A percentile compares a stretch with the other conserved stretches of the same genome.
Conservation (phyloP, 2,888 invertebrate species). For the Drepanosiphum platanoidis region DNA sequence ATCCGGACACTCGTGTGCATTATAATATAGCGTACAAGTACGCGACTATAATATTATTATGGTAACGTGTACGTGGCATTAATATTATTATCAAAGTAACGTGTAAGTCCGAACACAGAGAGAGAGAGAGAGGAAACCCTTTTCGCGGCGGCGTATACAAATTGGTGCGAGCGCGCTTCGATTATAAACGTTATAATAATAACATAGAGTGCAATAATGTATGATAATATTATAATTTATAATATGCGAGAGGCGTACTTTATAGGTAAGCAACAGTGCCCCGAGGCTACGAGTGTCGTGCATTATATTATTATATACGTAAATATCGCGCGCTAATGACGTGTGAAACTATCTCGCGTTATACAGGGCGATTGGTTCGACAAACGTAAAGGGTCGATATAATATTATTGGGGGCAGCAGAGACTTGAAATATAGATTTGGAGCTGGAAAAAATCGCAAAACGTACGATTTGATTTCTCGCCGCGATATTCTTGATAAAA, state of each 20-base stretch:
- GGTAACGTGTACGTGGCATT: neutral
- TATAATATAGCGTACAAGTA: neutral
- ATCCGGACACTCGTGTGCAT: neutral
- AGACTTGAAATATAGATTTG: too few species aligned
- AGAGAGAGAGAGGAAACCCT: conserved; percentile 39
- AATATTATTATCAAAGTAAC: too few species aligned
- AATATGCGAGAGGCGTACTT: neutral
- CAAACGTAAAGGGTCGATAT: too few species aligned
- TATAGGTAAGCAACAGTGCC: neutral
- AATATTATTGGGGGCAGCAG: too few species aligned
- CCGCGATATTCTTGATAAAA: too few species aligned
- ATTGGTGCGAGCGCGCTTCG: conserved; percentile 29
- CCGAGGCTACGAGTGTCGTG: conserved; percentile 17
- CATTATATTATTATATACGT: neutral
- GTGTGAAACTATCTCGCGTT: conserved; percentile 38
- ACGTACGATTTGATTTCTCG: too few species aligned
- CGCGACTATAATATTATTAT: too few species aligned
- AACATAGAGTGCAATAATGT: neutral
- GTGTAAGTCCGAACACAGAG: neutral
- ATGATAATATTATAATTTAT: too few species aligned
- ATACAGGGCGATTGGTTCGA: too few species aligned
- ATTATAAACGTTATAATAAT: conserved; percentile 18
- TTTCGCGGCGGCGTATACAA: conserved; percentile 27
- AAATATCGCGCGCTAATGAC: conserved; percentile 55
- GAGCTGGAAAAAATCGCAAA: too few species aligned